Evolutionary conservation across 2,797 vertebrate genomes (phyloP).

Genomic region (Sandelia bainsii): DNA sequence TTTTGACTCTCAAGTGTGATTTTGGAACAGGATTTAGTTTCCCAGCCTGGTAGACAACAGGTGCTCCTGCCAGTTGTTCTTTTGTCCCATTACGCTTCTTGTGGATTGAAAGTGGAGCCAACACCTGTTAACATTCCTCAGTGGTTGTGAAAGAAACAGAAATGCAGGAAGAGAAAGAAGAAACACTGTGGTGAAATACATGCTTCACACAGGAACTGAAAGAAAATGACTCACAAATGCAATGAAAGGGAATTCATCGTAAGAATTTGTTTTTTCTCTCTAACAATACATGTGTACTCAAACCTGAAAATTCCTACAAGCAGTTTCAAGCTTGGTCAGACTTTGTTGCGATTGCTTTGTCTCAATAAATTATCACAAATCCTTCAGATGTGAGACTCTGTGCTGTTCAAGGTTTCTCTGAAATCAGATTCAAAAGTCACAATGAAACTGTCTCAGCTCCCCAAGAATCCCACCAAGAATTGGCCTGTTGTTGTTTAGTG

Average conservation of each 20-base stretch:
- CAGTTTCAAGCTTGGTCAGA: neutral
- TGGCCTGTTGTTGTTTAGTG: slow-evolving; percentile 4
- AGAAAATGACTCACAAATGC: neutral
- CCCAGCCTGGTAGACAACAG: slow-evolving; percentile 70
- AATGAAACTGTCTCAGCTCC: neutral
- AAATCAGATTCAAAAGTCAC: neutral
- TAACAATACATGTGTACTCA: neutral
- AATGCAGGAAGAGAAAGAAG: slow-evolving; percentile 8
- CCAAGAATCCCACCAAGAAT: neutral
- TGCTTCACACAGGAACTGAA: slow-evolving; percentile 10
- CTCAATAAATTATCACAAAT: neutral
- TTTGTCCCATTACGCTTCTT: slow-evolving; percentile 53
- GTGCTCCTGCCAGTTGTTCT: slow-evolving; percentile 74
- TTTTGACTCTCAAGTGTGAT: slow-evolving; percentile 55
- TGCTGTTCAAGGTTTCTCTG: neutral
- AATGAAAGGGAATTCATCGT: neutral
- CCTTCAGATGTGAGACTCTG: neutral
- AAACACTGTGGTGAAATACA: slow-evolving; percentile 22
- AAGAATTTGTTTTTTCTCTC: neutral
- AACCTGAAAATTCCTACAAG: neutral
- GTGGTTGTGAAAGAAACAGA: slow-evolving; percentile 29
- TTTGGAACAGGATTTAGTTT: slow-evolving; percentile 61
- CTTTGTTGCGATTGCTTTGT: neutral
- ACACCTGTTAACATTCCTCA: slow-evolving; percentile 75
- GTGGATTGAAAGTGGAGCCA: slow-evolving; percentile 59